Evolutionary conservation across 2,888 invertebrate genomes (phyloP).

Genomic region (Hedya salicella): DNA sequence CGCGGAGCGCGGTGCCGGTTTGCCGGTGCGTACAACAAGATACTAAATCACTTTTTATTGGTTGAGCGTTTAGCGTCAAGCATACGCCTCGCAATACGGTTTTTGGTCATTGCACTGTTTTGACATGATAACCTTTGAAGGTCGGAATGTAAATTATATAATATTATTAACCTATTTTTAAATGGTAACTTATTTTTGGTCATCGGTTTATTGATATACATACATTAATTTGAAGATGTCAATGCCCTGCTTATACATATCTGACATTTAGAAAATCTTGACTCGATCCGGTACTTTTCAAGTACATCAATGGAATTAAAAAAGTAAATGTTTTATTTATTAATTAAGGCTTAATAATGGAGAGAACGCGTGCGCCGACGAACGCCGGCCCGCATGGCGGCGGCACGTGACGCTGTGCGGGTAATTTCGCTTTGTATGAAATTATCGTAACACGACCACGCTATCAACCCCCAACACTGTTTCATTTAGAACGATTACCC

Average conservation of each 20-base stretch:
- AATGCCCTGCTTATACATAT: no score
- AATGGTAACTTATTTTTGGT: background rate
- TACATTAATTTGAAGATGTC: background rate
- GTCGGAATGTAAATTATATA: conserved; percentile 16
- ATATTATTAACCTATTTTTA: background rate
- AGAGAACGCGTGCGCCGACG: conserved; percentile 44
- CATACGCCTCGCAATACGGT: conserved; percentile 20
- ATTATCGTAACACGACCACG: conserved; percentile 44
- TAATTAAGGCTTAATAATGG: conserved; percentile 46
- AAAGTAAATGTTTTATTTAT: conserved; percentile 46
- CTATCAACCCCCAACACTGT: conserved; percentile 67
- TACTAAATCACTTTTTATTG: conserved; percentile 69
- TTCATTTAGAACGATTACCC: conserved; percentile 66
- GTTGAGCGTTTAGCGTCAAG: conserved; percentile 41
- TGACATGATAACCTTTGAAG: conserved; percentile 28
- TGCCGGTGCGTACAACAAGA: conserved; percentile 60
- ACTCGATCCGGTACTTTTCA: no score
- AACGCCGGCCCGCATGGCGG: conserved; percentile 58
- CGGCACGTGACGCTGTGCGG: conserved; percentile 64
- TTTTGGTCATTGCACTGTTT: conserved; percentile 30
- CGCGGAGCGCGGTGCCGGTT: conserved; percentile 35
- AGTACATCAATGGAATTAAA: background rate
- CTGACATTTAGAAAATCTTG: no score
- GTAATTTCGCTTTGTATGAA: conserved; percentile 36
- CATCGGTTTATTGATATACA: background rate